These are phyloP conservation scores for Quadriops clusia DNA, from an alignment of 2,888 invertebrate species.

Conservation along the genomic window DNA sequence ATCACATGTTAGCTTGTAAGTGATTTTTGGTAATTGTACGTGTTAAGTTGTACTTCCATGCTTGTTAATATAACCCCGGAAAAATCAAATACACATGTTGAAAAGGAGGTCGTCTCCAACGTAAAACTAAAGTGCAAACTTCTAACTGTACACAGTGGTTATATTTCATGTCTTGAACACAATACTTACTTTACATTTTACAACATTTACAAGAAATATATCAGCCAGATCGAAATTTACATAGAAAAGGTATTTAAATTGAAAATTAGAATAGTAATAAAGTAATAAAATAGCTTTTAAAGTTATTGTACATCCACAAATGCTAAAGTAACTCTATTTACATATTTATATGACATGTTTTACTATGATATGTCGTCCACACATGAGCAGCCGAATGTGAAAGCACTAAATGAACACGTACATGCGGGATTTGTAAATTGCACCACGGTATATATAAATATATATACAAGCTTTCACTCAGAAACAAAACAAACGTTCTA, in stretches of 20 bases:
- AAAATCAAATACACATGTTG: too few relatives aligned
- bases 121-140: too few relatives aligned
- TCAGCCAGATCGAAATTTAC: conserved; percentile 31
- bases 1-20: too few relatives aligned
- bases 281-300: conserved; percentile 36
- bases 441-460: conserved; percentile 14
- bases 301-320: conserved; percentile 30
- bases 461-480: conserved; percentile 12
- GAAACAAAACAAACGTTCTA: conserved; percentile 8
- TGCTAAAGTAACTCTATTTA: conserved; percentile 29
- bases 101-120: too few relatives aligned
- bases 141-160: conserved; percentile 16
- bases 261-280: conserved; percentile 36
- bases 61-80: too few relatives aligned
- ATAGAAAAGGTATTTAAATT: conserved; percentile 36
- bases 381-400: conserved; percentile 32
- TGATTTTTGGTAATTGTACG: too few relatives aligned
- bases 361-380: conserved; percentile 30
- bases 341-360: conserved; percentile 32
- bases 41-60: too few relatives aligned
- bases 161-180: conserved; percentile 19
- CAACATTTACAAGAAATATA: conserved; percentile 30
- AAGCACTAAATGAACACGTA: conserved; percentile 29
- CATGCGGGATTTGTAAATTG: conserved; percentile 21
- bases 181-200: conserved; percentile 30